A percentile compares a stretch with the other conserved stretches of the same genome.
phyloP scores from a whole-genome alignment of 1,140 invertebrate species.

The Cylas formicarius region DNA sequence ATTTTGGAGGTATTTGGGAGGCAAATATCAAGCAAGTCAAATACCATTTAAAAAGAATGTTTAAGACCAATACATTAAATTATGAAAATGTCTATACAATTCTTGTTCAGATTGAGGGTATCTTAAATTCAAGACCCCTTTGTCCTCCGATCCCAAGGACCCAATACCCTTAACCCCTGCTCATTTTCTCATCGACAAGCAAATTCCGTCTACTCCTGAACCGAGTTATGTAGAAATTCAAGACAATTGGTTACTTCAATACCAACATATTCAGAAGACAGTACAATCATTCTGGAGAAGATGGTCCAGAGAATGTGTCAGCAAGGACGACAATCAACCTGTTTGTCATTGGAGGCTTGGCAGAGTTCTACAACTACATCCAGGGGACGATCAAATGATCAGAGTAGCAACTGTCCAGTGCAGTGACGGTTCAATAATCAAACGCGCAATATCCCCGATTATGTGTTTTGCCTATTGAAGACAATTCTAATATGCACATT shows the following conservation, averaged over 20 bases:
- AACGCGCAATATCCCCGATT: too few species aligned
- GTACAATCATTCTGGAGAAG: neutral
- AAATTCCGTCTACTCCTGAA: slow-evolving; percentile 24
- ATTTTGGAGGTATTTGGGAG: slow-evolving; percentile 37
- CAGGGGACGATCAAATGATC: neutral
- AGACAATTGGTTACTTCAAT: slow-evolving; percentile 18
- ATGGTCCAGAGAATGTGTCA: slow-evolving; percentile 10
- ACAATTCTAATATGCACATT: too few species aligned
- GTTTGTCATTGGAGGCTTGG: neutral
- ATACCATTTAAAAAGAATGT: too few species aligned
- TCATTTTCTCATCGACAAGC: slow-evolving; percentile 35
- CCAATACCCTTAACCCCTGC: slow-evolving; percentile 25
- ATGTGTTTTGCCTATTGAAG: too few species aligned
- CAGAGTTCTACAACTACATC: neutral
- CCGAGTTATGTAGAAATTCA: neutral
- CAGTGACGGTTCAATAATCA: neutral
- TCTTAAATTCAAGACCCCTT: slow-evolving; percentile 28
- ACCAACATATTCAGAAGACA: too few species aligned
- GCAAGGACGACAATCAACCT: slow-evolving; percentile 21
- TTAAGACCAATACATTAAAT: too few species aligned
- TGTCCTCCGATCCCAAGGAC: slow-evolving; percentile 30
- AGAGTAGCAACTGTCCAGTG: slow-evolving; percentile 1
- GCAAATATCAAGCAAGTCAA: slow-evolving; percentile 25
- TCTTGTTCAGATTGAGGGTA: too few species aligned
- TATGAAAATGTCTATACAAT: slow-evolving; percentile 34